These are phyloP conservation scores for Pasiphila rectangulata DNA, from an alignment of 2,888 invertebrate species.

Conservation along the genomic window DNA sequence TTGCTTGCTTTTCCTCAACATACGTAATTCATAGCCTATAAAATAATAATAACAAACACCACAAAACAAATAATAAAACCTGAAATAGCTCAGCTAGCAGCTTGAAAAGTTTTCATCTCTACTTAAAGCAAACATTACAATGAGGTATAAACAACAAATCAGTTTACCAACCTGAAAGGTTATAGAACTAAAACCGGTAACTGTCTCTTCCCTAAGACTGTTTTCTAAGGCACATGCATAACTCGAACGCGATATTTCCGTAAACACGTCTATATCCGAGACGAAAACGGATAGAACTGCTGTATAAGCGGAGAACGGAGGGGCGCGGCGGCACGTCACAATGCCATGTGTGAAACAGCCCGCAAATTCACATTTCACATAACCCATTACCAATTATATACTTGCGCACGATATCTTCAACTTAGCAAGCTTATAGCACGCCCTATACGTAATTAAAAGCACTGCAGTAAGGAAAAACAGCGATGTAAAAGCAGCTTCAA, in stretches of 20 bases:
- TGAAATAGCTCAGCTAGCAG: neutral
- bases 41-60: neutral
- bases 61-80: constrained; percentile 4
- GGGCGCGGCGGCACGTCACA: constrained; percentile 56
- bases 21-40: neutral
- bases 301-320: constrained; percentile 55
- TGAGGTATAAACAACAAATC: neutral
- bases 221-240: constrained; percentile 22
- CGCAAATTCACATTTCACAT: constrained; percentile 53
- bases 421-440: constrained; percentile 53
- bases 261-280: constrained; percentile 56
- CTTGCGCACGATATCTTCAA: constrained; percentile 40
- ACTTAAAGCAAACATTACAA: neutral
- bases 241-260: constrained; percentile 31
- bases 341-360: constrained; percentile 60
- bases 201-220: constrained; percentile 5
- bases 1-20: neutral
- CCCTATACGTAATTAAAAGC: constrained; percentile 51
- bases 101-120: neutral
- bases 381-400: constrained; percentile 49
- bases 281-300: constrained; percentile 63
- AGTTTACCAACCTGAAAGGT: constrained; percentile 40
- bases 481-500: constrained; percentile 50
- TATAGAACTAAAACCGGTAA: constrained; percentile 46
- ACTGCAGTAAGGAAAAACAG: constrained; percentile 48